These are phyloP conservation scores for Metacarcinus magister DNA, from an alignment of 2,888 invertebrate genomes.

Conservation along the genomic window DNA sequence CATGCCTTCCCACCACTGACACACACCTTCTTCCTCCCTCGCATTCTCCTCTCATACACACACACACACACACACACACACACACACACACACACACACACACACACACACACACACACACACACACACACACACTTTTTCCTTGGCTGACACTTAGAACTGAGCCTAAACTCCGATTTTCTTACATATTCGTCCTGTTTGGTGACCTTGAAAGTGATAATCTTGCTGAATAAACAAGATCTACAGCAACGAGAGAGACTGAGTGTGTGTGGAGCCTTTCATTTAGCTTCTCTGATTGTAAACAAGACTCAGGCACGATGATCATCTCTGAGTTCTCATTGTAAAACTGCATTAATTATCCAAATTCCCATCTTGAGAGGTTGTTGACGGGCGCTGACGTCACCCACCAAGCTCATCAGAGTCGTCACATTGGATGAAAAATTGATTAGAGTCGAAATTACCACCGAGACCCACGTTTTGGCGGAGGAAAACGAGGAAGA, in stretches of 20 bases:
- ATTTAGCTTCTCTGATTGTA: neutral
- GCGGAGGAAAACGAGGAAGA: neutral
- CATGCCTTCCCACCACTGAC: neutral
- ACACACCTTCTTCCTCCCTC: too few relatives aligned
- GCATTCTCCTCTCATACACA: neutral
- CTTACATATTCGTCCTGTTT: neutral
- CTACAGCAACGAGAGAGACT: neutral
- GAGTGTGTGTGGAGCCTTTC: neutral
- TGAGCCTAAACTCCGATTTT: neutral
- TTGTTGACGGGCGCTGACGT: conserved; percentile 33
- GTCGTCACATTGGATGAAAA: conserved; percentile 21
- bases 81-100: neutral
- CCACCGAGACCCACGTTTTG: conserved; percentile 1
- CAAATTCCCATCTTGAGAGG: conserved; percentile 38
- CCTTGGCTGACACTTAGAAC: neutral
- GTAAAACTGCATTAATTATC: conserved; percentile 45
- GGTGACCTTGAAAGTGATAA: neutral
- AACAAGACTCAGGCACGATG: conserved; percentile 16
- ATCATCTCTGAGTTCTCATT: neutral
- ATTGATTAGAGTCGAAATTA: conserved; percentile 40
- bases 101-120: neutral
- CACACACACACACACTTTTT: neutral
- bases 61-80: neutral
- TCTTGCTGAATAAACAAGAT: neutral
- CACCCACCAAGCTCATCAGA: conserved; percentile 41